Evolutionary conservation across 2,888 invertebrate species (phyloP).

Genomic region (Nephrotoma appendiculata): DNA sequence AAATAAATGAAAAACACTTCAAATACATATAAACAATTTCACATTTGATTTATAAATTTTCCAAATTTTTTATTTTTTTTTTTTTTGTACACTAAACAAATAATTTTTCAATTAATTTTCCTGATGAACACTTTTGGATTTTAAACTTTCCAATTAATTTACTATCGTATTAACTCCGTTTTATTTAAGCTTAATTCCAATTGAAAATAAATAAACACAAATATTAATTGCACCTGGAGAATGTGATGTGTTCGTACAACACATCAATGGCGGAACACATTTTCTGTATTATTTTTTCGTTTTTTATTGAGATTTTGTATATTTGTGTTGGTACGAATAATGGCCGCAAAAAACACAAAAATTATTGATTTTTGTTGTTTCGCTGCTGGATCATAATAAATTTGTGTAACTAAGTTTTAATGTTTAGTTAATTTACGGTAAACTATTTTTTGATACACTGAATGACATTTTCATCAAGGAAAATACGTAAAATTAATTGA

Average conservation of each 20-base stretch:
- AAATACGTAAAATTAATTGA: neutral
- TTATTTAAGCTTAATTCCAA: neutral
- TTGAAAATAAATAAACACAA: neutral
- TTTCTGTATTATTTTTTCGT: neutral
- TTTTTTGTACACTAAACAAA: neutral
- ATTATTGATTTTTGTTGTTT: constrained; percentile 3
- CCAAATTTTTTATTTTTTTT: neutral
- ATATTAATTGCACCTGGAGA: constrained; percentile 6
- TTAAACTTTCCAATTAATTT: neutral
- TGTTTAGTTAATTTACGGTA: neutral
- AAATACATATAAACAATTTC: neutral
- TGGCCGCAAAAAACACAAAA: constrained; percentile 5
- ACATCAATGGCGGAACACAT: constrained; percentile 7
- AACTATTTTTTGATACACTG: neutral
- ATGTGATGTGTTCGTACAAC: constrained; percentile 4
- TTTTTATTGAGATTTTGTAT: neutral
- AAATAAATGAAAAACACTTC: neutral
- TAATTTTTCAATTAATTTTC: neutral
- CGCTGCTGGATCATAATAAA: neutral
- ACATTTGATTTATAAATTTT: neutral
- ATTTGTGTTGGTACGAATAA: neutral
- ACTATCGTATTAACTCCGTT: neutral
- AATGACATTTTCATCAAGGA: neutral
- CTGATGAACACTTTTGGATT: neutral
- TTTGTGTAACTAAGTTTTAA: neutral